Conservation (phyloP, 2,888 invertebrate species). For the Tethea ocularis region DNA sequence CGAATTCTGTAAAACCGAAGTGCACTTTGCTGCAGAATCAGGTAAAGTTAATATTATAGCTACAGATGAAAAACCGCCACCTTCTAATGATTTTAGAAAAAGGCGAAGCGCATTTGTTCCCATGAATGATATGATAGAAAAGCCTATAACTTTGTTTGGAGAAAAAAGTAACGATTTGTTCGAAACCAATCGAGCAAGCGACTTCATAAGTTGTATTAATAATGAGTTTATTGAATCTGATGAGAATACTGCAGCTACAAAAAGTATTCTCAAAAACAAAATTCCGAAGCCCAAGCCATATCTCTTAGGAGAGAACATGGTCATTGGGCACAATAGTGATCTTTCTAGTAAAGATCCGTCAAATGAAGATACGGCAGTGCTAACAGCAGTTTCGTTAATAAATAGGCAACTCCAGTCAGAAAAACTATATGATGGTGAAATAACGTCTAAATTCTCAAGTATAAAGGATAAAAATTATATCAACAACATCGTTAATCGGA, state of each 20-base stretch:
- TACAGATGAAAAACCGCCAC: slow-evolving; percentile 94
- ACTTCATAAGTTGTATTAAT: slow-evolving; percentile 37
- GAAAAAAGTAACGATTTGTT: slow-evolving; percentile 56
- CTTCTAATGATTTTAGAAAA: slow-evolving; percentile 90
- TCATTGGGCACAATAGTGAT: slow-evolving; percentile 60
- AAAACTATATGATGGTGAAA: slow-evolving; percentile 47
- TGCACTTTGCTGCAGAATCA: slow-evolving; percentile 93
- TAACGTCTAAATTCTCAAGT: slow-evolving; percentile 38
- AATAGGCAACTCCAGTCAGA: slow-evolving; percentile 66
- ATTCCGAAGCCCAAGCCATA: slow-evolving; percentile 89
- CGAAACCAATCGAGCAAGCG: slow-evolving; percentile 36
- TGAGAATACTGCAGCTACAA: slow-evolving; percentile 83
- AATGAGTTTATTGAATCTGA: slow-evolving; percentile 69
- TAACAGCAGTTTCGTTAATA: slow-evolving; percentile 66
- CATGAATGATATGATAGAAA: slow-evolving; percentile 68
- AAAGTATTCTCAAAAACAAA: slow-evolving; percentile 89
- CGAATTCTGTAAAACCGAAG: slow-evolving; percentile 94
- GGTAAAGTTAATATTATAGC: slow-evolving; percentile 94
- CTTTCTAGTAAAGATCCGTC: slow-evolving; percentile 35
- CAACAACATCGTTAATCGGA: slow-evolving; percentile 49
- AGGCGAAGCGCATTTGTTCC: slow-evolving; percentile 84
- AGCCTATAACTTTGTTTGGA: slow-evolving; percentile 87
- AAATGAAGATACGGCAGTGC: slow-evolving; percentile 35
- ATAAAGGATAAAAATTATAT: slow-evolving; percentile 40
- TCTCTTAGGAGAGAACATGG: slow-evolving; percentile 87